Evolutionary conservation across 2,113 vertebrate species (phyloP), one percentile per base, ranked within the genome.

Genomic region (Triplophysa siluroides): DNA sequence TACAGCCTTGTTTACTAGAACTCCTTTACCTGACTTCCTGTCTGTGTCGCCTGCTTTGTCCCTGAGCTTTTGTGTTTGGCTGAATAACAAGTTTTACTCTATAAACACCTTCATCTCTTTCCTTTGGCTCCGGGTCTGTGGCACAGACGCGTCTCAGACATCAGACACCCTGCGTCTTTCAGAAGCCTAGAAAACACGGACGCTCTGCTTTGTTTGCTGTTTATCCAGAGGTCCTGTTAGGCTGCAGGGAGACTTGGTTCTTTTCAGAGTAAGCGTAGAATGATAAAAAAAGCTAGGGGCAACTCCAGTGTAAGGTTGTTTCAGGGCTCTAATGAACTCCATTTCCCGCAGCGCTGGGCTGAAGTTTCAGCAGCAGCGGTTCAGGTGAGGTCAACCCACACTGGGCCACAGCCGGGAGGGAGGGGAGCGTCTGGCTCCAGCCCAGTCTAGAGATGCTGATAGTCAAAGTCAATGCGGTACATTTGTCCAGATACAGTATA

Each of bases 241-340:
- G 67, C 58, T 23, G 45, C 18, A 54, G 62, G 38, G 26, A 71
- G 65, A 43, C 21, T 38, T 29, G 45, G 68, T 75, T 56, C 64
- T 19, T 71, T 67, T 63, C 13, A 33, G 60, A 26, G 71, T 79
- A 60, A 58, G 24, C 61, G 68, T 43, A 78, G 64, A 14, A 73
- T 64, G 61, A 74, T 19, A 24, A 38, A 61, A 69, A 8, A 18
- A 56, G 43, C 33, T 26, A 6, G 47, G 19, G 68, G 60, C 18
- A 26, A 43, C 70, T 81, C 65, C 65, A 70, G 75, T 45, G 80
- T 45, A 76, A 75, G 83, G 70, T 85, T 81, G 79, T 81, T 78
- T 84, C 81, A 64, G 21, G 45, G 78, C 65, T 67, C 75, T 83
- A 78, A 83, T 84, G 84, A 84, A 80, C 83, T 84, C 72, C 83